phyloP scores from a whole-genome alignment of 2,797 vertebrate species.

The Florisuga fusca region DNA sequence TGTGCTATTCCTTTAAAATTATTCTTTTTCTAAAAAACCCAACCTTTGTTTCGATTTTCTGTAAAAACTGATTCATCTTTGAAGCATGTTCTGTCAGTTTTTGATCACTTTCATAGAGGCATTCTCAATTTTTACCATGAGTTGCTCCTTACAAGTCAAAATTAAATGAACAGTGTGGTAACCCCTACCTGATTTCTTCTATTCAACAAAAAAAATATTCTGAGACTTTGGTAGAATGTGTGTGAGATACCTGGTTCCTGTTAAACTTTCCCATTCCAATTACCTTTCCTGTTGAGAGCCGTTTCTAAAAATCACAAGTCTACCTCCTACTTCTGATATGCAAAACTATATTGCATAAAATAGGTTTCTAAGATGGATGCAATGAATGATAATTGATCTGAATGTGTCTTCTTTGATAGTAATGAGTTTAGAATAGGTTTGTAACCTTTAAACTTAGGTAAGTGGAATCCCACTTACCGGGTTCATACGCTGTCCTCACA shows the following conservation, averaged over 20 bases:
- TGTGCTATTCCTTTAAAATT: background rate
- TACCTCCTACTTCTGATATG: background rate
- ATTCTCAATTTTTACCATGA: background rate
- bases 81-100: background rate
- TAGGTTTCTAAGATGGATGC: background rate
- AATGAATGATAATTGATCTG: background rate
- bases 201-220: background rate
- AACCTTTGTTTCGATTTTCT: background rate
- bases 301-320: background rate
- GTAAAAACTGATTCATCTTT: background rate
- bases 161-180: background rate
- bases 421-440: constrained; percentile 26
- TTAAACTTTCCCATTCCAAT: background rate
- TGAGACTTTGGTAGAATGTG: background rate
- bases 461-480: background rate
- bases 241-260: background rate
- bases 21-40: background rate
- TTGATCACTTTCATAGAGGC: background rate
- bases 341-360: background rate
- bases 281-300: background rate
- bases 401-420: background rate
- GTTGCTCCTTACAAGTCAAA: background rate
- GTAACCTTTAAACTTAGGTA: constrained; percentile 25
- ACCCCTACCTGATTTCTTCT: background rate
- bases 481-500: background rate